These are phyloP conservation scores for Meiosimyza platycephala DNA, from an alignment of 2,888 invertebrate species.

Conservation along the genomic window DNA sequence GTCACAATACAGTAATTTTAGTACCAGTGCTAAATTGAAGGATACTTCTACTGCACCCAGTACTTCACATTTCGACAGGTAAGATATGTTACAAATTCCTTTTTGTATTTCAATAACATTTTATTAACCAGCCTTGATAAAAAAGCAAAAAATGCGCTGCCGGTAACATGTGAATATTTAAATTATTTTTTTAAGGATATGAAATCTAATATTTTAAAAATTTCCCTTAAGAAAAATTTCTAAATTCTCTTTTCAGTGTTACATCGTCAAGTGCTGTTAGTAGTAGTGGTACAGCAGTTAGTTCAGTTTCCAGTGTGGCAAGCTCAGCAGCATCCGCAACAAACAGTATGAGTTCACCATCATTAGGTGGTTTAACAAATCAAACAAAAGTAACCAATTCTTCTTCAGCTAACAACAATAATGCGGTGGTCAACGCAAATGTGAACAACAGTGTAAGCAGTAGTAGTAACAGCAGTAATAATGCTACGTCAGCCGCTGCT, in stretches of 20 bases:
- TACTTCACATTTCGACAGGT: conserved; percentile 67
- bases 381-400: conserved; percentile 49
- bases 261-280: conserved; percentile 61
- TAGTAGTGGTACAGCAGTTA: conserved; percentile 59
- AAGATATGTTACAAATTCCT: conserved; percentile 46
- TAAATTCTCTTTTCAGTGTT: conserved; percentile 52
- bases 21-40: conserved; percentile 66
- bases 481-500: conserved; percentile 40
- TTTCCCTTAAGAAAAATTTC: too few relatives aligned
- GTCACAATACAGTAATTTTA: conserved; percentile 68
- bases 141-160: too few relatives aligned
- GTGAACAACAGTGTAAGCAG: conserved; percentile 55
- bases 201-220: too few relatives aligned
- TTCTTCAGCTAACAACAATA: conserved; percentile 53
- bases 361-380: conserved; percentile 55
- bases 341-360: conserved; percentile 62
- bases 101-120: conserved; percentile 21
- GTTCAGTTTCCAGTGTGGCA: conserved; percentile 59
- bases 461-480: conserved; percentile 49
- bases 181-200: too few relatives aligned
- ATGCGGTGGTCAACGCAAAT: conserved; percentile 45
- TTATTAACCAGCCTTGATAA: conserved; percentile 7
- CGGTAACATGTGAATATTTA: too few relatives aligned
- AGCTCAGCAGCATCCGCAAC: conserved; percentile 55
- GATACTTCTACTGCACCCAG: conserved; percentile 64